Base-by-base conservation (phyloP, 1,140 invertebrate genomes). In the Oryzaephilus surinamensis region DNA sequence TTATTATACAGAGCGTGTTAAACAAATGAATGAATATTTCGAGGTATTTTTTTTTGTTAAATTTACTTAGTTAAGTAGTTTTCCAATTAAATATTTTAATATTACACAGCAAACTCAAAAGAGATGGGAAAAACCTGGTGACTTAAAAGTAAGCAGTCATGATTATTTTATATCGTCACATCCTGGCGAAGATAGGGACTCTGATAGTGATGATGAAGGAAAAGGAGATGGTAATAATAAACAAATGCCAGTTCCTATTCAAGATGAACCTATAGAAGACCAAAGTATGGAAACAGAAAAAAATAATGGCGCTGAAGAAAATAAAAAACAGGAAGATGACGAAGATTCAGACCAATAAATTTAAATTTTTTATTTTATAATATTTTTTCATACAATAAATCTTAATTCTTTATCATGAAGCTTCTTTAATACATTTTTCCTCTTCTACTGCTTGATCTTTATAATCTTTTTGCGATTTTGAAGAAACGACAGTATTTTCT, bases 1-100 rank as follows among this genome's bases (percentile, higher is more conserved):
- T 51, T 78, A 89, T 58, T 96, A 95, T 58, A 76, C 87, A 52
- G 68, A 79, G 26, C 79, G 79, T 64, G 74, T 88, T 26, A 76
- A 79, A 43, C 61, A 66, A 12, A 60, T 81, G 28, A 81, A 80
- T 58, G 67, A 70, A 49, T 65, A 62, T 17, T 62, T 67, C 37
- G 52, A 64, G 37, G 66, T 66, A 55, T 62, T 21, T 21, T 6
- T 21, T 6, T 54, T 51, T 35, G 27, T 4, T 10, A 2, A 12
- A 18, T 26, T 2, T 8, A 6, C 3, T 12, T 6, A 29, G 17
- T 7, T 11, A 13, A 8, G 11, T 27, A 28, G 3, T 37, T 18
- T 38, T 38, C 28, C 29, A 1, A 15, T 10, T 26, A 12, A n/a
- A 15, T 29, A 36, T 21, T 36, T 30, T 45, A 28, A 31, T 19